Base-by-base conservation (phyloP, 2,888 invertebrate genomes). In the Drosophila rellima region DNA sequence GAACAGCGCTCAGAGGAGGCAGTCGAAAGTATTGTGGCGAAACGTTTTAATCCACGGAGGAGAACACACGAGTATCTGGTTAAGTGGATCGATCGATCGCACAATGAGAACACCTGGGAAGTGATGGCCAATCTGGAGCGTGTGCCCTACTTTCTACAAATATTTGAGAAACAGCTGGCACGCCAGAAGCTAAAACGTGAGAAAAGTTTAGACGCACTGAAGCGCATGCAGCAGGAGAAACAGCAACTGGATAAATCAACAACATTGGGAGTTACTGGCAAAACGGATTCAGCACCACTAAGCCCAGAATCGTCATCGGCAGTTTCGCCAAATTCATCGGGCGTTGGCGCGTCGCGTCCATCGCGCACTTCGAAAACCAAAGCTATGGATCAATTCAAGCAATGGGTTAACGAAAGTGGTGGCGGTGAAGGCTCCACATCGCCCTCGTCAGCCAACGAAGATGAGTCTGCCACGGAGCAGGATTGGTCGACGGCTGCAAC, bases 81-180 rank as follows among this genome's bases (percentile, higher is more conserved):
- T 52, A 97, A 97, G 92, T 97, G 97, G 97, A 96, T 97, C 90
- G 95, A 96, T 50, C 96, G 95, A 83, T 94, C 95, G 23, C 95
- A 95, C 95, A 95, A 96, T 69, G 95, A 96, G 80, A 97, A 96
- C 90, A 96, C 97, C 5, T 97, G 97, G 97, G 97, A 97, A 91
- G 96, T 96, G 0, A 94, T 95, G 26, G 94, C 95, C 59, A 95
- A 96, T 90, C 94, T 97, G 90, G 95, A 95, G 67, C 95, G 95
- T 1, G 97, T 97, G 88, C 96, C 96, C 88, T 94, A 95, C 84
- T 93, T 97, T 63, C 92, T 97, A 56, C 96, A 96, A 70, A 96
- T 96, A 47, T 97, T 97, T 86, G 97, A 97, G 91, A 95, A 95
- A 80, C 96, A 96, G 88, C 93, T 96, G 50, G 96, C 96, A 1